Evolutionary conservation across 2,113 vertebrate genomes (phyloP).

Genomic region (Megaceryle maxima): DNA sequence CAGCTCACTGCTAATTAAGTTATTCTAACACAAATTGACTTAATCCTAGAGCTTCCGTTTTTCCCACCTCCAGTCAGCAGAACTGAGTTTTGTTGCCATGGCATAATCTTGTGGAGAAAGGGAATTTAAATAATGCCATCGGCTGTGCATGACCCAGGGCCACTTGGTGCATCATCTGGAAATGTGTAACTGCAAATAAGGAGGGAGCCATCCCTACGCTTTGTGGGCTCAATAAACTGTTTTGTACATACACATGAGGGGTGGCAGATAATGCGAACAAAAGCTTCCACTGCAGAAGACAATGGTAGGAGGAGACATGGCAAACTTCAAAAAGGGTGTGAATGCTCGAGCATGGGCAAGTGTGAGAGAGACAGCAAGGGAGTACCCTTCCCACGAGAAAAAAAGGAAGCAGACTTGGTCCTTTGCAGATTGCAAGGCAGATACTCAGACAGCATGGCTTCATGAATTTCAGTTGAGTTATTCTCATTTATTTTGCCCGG

Average conservation of each 20-base stretch:
- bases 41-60: conserved; percentile 70
- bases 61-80: conserved; percentile 64
- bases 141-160: conserved; percentile 59
- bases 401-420: neutral
- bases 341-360: neutral
- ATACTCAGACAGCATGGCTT: neutral
- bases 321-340: neutral
- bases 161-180: neutral
- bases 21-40: conserved; percentile 68
- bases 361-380: neutral
- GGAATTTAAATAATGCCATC: conserved; percentile 80
- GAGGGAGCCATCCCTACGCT: neutral
- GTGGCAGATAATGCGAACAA: neutral
- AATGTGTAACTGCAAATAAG: neutral
- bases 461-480: neutral
- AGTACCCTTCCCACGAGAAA: neutral
- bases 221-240: neutral
- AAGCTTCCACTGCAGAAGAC: neutral
- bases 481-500: neutral
- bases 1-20: conserved; percentile 54
- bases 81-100: conserved; percentile 77
- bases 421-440: neutral
- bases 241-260: neutral
- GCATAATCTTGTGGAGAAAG: conserved; percentile 66
- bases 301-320: conserved; percentile 4